These are phyloP conservation scores for Cromileptes altivelis DNA, from an alignment of 2,113 vertebrate genomes.

Conservation along the genomic window DNA sequence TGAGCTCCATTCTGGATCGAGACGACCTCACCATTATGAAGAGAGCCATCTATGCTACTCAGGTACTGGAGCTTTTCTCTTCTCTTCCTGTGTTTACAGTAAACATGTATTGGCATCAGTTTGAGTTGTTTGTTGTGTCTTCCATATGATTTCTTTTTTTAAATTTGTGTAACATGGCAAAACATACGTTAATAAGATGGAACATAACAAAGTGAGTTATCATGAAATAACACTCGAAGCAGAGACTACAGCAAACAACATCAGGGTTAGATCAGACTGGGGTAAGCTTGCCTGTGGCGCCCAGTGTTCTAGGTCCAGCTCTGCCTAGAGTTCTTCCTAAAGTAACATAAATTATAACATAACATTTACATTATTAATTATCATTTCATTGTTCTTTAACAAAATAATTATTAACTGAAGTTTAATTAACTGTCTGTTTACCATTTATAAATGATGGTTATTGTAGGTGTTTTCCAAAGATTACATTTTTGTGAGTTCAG, in stretches of 20 bases:
- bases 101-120: not conserved
- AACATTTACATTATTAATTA: too few species aligned
- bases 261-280: not conserved
- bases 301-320: too few species aligned
- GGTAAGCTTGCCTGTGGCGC: too few species aligned
- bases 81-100: not conserved
- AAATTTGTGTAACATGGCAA: not conserved
- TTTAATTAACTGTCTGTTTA: too few species aligned
- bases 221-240: not conserved
- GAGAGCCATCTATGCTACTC: slow-evolving; percentile 96
- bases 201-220: not conserved
- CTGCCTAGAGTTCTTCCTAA: too few species aligned
- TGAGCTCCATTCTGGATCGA: slow-evolving; percentile 93
- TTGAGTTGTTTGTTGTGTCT: not conserved
- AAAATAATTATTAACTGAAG: too few species aligned
- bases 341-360: too few species aligned
- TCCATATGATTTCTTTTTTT: not conserved
- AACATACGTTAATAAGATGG: not conserved
- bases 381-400: too few species aligned
- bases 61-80: slow-evolving; percentile 84
- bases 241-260: not conserved
- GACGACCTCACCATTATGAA: slow-evolving; percentile 98
- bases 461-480: too few species aligned
- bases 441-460: too few species aligned
- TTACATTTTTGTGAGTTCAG: not conserved